Evolutionary conservation across 2,797 vertebrate genomes (phyloP).

Genomic region (Salmo trutta): DNA sequence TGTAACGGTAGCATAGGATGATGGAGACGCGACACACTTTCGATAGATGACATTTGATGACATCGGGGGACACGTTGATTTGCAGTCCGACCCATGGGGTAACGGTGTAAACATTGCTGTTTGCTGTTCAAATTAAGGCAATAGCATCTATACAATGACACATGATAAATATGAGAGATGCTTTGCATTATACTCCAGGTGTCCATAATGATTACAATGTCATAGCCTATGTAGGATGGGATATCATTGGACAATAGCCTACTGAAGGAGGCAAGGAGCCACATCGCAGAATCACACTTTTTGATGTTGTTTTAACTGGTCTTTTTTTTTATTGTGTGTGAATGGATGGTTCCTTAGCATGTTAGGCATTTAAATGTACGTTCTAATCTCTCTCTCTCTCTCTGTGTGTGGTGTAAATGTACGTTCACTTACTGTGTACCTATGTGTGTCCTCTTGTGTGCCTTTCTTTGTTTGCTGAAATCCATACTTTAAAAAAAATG

Average conservation of each 20-base stretch:
- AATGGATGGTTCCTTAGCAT: background rate
- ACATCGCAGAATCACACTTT: background rate
- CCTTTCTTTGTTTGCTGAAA: no score
- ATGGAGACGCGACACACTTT: background rate
- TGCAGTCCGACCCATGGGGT: background rate
- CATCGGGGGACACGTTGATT: background rate
- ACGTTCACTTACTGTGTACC: no score
- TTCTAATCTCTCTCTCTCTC: no score
- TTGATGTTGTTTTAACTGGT: background rate
- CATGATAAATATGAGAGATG: background rate
- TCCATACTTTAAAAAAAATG: no score
- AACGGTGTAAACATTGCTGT: background rate
- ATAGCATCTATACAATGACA: background rate
- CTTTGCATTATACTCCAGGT: background rate
- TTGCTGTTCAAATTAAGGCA: background rate
- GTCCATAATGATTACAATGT: background rate
- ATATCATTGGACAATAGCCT: background rate
- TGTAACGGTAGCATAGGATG: background rate
- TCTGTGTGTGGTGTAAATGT: no score
- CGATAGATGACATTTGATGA: background rate
- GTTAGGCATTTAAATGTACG: background rate
- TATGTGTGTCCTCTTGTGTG: no score
- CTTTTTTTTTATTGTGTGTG: background rate
- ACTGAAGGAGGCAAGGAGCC: background rate
- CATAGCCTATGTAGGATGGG: background rate